Evolutionary conservation across 2,113 vertebrate species (phyloP), one percentile per base, ranked within the genome.

Genomic region (Tor tambroides): DNA sequence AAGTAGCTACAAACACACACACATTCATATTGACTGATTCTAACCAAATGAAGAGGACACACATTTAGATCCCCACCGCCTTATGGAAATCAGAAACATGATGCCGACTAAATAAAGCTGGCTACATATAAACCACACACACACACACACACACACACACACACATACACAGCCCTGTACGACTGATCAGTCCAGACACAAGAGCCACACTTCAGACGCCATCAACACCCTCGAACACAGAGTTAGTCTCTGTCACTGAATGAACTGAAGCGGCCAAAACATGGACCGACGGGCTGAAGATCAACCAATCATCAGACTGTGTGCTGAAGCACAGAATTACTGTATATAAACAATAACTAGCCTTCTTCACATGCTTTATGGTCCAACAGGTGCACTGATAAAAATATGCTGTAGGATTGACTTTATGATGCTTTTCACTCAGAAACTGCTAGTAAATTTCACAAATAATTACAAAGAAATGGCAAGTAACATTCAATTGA

Each of bases 21-120:
- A 30, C 63, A 4, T 23, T 38, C 35, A 10, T 38, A 23, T 41
- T 21, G 32, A 38, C 32, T 23, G 32, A 72, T 38, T 72, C 35
- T 72, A 72, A 41, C 10, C 32, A 72, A 72, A 72, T 72, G 69
- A 72, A 72, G 19, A 23, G 19, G 69, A 72, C 32, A 72, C 30
- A 35, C 32, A 23, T 72, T 72, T 72, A 72, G 69, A 72, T 72
- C 69, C 65, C 15, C 19, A 41, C 69, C 10, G 4, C 35, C 32
- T 41, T 72, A 72, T 41, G 69, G 32, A 72, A 41, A 72, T 23
- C 4, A 38, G 69, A 72, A 38, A 72, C 19, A 72, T 11, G 35
- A 72, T 41, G 11, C 69, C 10, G 69, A 72, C 69, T 38, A 23
- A 38, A 72, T 38, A 5, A 72, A 41, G 4, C 10, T 72, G 69